phyloP scores from a whole-genome alignment of 2,113 vertebrate species.

The Pachycephala philippinensis region DNA sequence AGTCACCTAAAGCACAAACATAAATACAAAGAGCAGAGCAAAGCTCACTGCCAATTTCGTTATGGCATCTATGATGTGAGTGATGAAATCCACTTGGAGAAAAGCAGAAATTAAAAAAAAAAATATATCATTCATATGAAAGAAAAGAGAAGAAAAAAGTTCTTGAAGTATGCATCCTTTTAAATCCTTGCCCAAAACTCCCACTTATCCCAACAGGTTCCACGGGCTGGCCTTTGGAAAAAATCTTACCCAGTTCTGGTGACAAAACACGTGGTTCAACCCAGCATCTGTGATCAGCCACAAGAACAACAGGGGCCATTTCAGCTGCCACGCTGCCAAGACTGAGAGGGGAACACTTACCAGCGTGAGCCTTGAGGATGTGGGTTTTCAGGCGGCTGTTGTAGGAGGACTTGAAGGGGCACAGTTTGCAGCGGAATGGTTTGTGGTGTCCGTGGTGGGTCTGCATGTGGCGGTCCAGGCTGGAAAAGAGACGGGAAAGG shows the following conservation, averaged over 20 bases:
- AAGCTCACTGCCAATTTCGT: background rate
- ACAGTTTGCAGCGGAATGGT: conserved; percentile 96
- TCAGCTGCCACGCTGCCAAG: background rate
- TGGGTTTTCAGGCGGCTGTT: conserved; percentile 96
- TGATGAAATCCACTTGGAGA: background rate
- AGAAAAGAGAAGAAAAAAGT: background rate
- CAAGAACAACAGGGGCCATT: background rate
- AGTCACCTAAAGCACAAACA: background rate
- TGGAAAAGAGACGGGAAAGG: conserved; percentile 40
- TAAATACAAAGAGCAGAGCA: background rate
- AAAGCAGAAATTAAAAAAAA: background rate
- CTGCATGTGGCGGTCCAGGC: conserved; percentile 97
- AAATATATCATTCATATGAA: background rate
- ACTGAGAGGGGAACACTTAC: conserved; percentile 69
- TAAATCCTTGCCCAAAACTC: background rate
- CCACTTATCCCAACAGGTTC: background rate
- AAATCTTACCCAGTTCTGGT: conserved; percentile 15
- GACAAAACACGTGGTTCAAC: background rate
- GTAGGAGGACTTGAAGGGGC: conserved; percentile 97
- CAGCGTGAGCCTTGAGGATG: conserved; percentile 92
- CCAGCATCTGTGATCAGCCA: background rate
- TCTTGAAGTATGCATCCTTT: background rate
- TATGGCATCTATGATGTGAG: background rate
- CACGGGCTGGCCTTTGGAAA: background rate
- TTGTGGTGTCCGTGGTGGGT: conserved; percentile 97